Evolutionary conservation across 2,113 vertebrate genomes (phyloP), one percentile per base, ranked within the genome.

Genomic region (Nymphicus hollandicus): DNA sequence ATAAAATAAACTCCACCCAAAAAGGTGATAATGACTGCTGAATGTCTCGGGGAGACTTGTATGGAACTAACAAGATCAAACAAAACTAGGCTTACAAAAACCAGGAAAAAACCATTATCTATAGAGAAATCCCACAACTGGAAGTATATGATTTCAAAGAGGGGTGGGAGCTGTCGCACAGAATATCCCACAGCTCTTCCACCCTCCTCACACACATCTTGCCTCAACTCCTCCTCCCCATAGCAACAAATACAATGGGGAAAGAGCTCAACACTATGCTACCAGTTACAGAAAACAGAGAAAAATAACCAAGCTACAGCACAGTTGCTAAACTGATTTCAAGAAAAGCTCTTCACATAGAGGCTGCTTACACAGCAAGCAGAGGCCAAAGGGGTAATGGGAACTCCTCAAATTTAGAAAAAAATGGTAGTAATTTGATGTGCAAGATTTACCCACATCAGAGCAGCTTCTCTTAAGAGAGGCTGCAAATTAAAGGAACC

Each of bases 11-110:
- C 95, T 98, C 97, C 98, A 98, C 98, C 98, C 98, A 98, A 98
- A 98, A 98, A 97, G 98, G 98, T 98, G 98, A 98, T 98, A 98
- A 98, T 98, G 98, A 98, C 97, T 97, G 97, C 96, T 98, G 97
- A 97, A 98, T 98, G 98, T 98, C 98, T 98, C 98, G 66, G 98
- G 98, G 98, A 98, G 98, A 98, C 98, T 95, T 94, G 91, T 97
- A 97, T 33, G n/a, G 97, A 96, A 93, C 97, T 96, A 97, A 88
- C 18, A 87, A 97, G 96, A 97, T 93, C 92, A 97, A 97, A 97
- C 29, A 95, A 97, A 96, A 87, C 91, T 47, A 96, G 81, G 88
- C 70, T 96, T 97, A 97, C 76, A 91, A 86, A 92, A 94, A 88
- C 20, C 56, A 85, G 50, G 56, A 76, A 89, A 92, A 91, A 49